Conservation (phyloP, 1,140 invertebrate species). For the Ips nitidus region DNA sequence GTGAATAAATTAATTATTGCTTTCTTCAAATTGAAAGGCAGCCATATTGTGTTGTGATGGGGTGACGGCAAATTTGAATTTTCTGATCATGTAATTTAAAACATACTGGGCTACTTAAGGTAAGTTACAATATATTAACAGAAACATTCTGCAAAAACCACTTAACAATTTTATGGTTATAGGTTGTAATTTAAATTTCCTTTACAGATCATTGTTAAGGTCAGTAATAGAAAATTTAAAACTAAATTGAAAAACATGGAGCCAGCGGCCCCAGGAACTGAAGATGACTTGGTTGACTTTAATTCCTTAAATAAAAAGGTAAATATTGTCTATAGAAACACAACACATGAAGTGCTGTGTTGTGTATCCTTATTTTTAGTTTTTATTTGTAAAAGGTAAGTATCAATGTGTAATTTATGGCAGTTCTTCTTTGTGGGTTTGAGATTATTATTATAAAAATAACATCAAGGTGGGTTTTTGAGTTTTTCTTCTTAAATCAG, state of each 20-base stretch:
- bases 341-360: constrained; percentile 1
- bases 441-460: neutral
- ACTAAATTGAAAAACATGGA: constrained; percentile 39
- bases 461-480: too few species aligned
- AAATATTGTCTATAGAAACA: constrained; percentile 35
- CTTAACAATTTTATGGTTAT: too few species aligned
- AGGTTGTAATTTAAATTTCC: constrained; percentile 13
- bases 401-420: constrained; percentile 8
- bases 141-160: too few species aligned
- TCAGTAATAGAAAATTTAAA: constrained; percentile 2
- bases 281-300: constrained; percentile 45
- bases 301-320: constrained; percentile 45
- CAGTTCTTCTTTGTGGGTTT: constrained; percentile 5
- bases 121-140: neutral
- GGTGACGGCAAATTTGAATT: neutral
- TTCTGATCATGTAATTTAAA: neutral
- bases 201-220: constrained; percentile 26
- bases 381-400: constrained; percentile 4
- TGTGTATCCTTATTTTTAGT: constrained; percentile 14
- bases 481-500: too few species aligned
- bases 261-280: constrained; percentile 47
- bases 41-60: neutral
- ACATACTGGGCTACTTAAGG: neutral
- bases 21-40: too few species aligned
- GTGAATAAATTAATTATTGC: too few species aligned